Percentiles rank a stretch among this genome's conserved stretches.
phyloP scores from a whole-genome alignment of 2,888 invertebrate genomes.

The Machimus rusticus region DNA sequence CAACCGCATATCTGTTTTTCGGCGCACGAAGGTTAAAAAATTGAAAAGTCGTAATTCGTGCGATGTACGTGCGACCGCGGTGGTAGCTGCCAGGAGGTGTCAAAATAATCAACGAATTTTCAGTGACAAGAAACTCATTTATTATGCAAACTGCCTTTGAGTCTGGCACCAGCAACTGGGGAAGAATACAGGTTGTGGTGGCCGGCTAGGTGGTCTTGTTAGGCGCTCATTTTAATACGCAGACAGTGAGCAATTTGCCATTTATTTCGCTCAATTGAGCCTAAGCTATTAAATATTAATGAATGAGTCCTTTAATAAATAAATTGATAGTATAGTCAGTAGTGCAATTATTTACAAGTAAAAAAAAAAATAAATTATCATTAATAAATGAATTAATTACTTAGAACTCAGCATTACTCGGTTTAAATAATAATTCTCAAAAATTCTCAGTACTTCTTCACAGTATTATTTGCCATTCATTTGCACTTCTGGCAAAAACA shows the following conservation, averaged over 20 bases:
- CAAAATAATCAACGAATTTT: conserved; percentile 22
- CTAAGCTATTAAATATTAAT: background rate
- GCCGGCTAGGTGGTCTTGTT: background rate
- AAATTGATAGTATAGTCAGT: too few relatives aligned
- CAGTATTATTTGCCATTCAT: too few relatives aligned
- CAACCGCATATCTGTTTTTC: background rate
- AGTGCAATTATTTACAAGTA: too few relatives aligned
- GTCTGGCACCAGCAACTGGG: background rate
- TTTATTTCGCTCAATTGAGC: background rate
- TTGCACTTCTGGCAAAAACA: too few relatives aligned
- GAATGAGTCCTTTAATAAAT: background rate
- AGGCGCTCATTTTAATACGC: background rate
- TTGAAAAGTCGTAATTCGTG: background rate
- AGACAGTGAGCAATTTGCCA: background rate
- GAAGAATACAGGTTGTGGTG: background rate
- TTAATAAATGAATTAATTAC: too few relatives aligned
- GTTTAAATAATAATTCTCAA: too few relatives aligned
- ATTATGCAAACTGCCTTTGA: background rate
- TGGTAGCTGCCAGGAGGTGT: background rate
- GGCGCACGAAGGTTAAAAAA: background rate
- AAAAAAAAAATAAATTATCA: too few relatives aligned
- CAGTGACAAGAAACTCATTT: background rate
- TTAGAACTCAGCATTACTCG: too few relatives aligned
- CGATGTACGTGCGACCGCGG: background rate
- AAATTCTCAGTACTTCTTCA: too few relatives aligned